Percentiles rank a stretch among this genome's conserved stretches.
Conservation (phyloP, 2,113 vertebrate species). For the Alligator sinensis region DNA sequence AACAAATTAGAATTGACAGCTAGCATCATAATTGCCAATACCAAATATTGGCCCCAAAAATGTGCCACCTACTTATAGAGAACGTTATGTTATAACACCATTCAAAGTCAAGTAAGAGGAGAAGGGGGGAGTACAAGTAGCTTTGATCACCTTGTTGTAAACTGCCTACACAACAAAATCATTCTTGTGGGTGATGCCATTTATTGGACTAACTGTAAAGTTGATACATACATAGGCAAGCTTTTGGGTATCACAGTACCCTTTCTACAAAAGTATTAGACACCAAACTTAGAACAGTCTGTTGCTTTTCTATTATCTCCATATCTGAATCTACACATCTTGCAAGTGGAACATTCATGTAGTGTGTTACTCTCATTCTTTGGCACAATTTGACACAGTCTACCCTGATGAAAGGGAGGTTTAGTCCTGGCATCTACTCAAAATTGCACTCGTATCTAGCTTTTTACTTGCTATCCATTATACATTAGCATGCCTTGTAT, state of each 20-base stretch:
- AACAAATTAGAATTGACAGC: neutral
- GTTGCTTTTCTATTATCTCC: neutral
- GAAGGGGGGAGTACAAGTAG: neutral
- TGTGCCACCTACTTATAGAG: neutral
- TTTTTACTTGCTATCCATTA: neutral
- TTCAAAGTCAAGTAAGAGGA: neutral
- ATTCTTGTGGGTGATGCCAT: too few species aligned
- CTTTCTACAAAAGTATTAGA: neutral
- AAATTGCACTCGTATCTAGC: neutral
- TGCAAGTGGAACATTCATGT: neutral
- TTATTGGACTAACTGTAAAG: too few species aligned
- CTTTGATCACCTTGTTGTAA: neutral
- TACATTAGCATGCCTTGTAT: neutral
- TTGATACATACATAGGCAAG: too few species aligned
- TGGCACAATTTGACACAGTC: neutral
- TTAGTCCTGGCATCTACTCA: neutral
- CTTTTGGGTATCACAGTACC: too few species aligned
- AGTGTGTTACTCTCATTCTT: neutral
- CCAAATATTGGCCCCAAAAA: neutral
- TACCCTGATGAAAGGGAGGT: neutral
- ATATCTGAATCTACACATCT: accelerated
- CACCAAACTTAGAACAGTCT: neutral
- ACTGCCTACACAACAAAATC: neutral
- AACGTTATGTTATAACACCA: neutral
- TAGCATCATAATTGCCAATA: neutral